phyloP scores from a whole-genome alignment of 2,888 invertebrate genomes.

The Oligia latruncula region DNA sequence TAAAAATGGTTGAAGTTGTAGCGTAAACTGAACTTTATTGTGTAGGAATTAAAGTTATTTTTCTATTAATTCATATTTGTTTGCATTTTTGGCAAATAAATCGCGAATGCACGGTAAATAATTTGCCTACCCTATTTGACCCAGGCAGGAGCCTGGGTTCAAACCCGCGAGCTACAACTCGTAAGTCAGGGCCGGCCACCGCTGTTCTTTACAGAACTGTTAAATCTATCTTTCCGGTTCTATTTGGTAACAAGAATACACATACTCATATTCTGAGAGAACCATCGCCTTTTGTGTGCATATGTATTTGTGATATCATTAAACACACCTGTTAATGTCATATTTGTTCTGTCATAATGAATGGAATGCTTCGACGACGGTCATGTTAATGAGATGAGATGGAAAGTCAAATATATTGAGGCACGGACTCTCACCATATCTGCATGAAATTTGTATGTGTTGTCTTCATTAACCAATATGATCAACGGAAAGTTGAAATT shows the following conservation, averaged over 20 bases:
- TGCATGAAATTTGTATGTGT: constrained; percentile 21
- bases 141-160: too few species aligned
- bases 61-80: too few species aligned
- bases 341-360: constrained; percentile 62
- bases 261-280: neutral
- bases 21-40: too few species aligned
- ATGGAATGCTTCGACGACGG: constrained; percentile 58
- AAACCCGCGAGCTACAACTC: too few species aligned
- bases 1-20: too few species aligned
- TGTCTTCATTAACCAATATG: constrained; percentile 21
- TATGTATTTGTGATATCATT: constrained; percentile 57
- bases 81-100: too few species aligned
- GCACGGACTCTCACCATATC: constrained; percentile 40
- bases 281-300: constrained; percentile 22
- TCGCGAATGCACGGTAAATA: too few species aligned
- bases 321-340: constrained; percentile 70
- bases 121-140: too few species aligned
- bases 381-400: constrained; percentile 57
- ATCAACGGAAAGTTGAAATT: constrained; percentile 15
- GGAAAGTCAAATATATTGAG: constrained; percentile 44
- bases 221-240: neutral
- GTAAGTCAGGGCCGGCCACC: too few species aligned
- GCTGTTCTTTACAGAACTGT: neutral
- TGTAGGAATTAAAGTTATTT: too few species aligned
- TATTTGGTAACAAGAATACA: neutral